A percentile compares a stretch with the other conserved stretches of the same genome.
Conservation (phyloP, 2,888 invertebrate species). For the Drosophila picticornis region DNA sequence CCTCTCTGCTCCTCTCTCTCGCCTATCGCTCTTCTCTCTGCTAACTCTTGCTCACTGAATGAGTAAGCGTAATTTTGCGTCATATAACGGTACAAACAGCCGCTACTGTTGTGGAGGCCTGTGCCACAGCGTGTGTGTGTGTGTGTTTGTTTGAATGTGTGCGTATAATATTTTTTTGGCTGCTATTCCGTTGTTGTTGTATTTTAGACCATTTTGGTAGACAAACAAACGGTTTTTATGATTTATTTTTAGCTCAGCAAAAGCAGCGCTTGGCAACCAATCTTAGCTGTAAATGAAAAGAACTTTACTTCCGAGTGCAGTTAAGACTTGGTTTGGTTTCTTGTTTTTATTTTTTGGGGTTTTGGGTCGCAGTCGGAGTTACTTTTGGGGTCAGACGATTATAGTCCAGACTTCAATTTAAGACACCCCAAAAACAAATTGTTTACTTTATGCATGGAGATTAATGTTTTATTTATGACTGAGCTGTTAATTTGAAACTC, state of each 20-base stretch:
- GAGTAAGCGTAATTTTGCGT: conserved; percentile 82
- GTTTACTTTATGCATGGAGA: neutral
- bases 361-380: conserved; percentile 47
- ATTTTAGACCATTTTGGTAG: conserved; percentile 80
- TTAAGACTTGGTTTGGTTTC: conserved; percentile 38
- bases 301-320: conserved; percentile 71
- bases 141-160: conserved; percentile 19
- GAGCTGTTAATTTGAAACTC: neutral
- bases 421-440: neutral
- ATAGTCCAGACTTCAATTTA: neutral
- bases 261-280: conserved; percentile 61
- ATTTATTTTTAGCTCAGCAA: conserved; percentile 79
- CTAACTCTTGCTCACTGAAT: conserved; percentile 57
- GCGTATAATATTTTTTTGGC: conserved; percentile 53
- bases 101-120: conserved; percentile 68
- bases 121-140: conserved; percentile 6
- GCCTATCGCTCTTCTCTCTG: neutral
- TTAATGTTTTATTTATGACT: neutral
- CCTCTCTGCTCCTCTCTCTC: conserved; percentile 13
- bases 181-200: conserved; percentile 69
- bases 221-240: conserved; percentile 81
- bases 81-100: conserved; percentile 79
- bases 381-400: neutral
- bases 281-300: conserved; percentile 69
- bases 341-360: conserved; percentile 29